Percentiles rank a stretch among this genome's conserved stretches.
These are phyloP conservation scores for Bactericera cockerelli DNA, from an alignment of 1,140 invertebrate species.

Conservation along the genomic window DNA sequence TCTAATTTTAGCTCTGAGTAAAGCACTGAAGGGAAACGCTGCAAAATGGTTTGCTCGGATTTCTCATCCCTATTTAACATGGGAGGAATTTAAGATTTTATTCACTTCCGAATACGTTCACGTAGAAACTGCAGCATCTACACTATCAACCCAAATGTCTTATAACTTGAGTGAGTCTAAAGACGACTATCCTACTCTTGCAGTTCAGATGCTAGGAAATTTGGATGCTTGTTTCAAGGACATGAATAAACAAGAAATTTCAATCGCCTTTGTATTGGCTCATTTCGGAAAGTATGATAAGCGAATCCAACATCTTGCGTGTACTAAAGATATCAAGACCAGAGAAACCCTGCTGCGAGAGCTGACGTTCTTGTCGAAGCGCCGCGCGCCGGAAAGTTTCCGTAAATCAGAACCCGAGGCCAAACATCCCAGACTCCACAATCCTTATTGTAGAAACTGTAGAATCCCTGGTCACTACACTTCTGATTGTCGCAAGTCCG, in stretches of 20 bases:
- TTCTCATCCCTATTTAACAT: conserved; percentile 11
- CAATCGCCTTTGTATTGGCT: conserved; percentile 14
- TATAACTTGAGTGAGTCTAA: background rate
- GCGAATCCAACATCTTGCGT: conserved; percentile 12
- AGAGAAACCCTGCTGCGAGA: conserved; percentile 14
- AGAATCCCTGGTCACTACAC: background rate
- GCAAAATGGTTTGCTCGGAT: conserved; percentile 14
- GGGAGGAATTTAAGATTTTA: conserved; percentile 16
- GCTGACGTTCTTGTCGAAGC: conserved; percentile 12
- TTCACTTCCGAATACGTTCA: conserved; percentile 13
- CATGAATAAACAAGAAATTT: conserved; percentile 12
- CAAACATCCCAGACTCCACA: background rate
- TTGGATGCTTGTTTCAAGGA: conserved; percentile 6
- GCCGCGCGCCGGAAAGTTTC: background rate
- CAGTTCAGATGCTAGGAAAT: background rate
- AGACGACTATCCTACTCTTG: background rate
- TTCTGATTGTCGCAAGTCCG: background rate
- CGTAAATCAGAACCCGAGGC: background rate
- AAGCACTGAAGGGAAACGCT: conserved; percentile 13
- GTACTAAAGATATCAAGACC: conserved; percentile 12
- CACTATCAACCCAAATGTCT: conserved; percentile 11
- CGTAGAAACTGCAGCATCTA: conserved; percentile 14
- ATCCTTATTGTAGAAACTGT: background rate
- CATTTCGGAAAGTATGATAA: conserved; percentile 13
- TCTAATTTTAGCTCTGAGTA: conserved; percentile 14